phyloP scores from a whole-genome alignment of 2,797 vertebrate species.

The Tinamus major region DNA sequence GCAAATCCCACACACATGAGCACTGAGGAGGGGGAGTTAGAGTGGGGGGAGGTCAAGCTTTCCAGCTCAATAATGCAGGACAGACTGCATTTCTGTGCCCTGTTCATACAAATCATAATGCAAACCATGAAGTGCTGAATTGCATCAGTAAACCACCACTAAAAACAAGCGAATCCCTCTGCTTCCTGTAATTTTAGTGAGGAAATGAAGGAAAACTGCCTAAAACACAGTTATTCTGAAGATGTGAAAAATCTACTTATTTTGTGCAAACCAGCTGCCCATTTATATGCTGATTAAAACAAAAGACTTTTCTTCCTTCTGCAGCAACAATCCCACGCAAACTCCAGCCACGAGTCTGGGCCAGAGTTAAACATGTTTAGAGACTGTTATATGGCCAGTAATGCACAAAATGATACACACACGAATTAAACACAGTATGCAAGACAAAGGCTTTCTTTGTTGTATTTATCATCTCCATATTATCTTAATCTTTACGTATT shows the following conservation, averaged over 20 bases:
- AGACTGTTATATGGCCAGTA: background rate
- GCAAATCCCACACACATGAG: background rate
- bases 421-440: background rate
- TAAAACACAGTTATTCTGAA: background rate
- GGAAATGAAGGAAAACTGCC: background rate
- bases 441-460: background rate
- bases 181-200: background rate
- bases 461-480: background rate
- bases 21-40: background rate
- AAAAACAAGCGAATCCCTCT: background rate
- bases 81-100: background rate
- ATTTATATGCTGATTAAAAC: background rate
- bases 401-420: background rate
- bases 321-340: background rate
- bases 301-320: background rate
- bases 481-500: background rate
- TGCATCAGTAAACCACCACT: background rate
- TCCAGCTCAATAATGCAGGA: background rate
- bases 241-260: background rate
- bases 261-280: background rate
- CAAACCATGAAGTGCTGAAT: background rate
- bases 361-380: background rate
- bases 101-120: background rate
- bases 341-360: background rate
- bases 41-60: background rate